Evolutionary conservation across 1,140 invertebrate genomes (phyloP).

Genomic region (Neotoxoptera formosana): DNA sequence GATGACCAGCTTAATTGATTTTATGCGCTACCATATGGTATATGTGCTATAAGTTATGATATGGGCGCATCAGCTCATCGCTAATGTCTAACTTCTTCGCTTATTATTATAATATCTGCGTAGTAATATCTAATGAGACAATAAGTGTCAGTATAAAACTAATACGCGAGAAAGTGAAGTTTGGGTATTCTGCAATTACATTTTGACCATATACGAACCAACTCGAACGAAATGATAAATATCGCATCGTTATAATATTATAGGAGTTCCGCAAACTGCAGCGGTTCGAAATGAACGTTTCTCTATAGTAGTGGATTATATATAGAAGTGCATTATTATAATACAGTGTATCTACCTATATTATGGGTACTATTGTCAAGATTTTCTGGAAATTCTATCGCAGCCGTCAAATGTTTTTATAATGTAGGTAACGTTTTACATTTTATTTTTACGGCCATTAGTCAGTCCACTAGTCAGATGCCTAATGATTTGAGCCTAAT

Average conservation of each 20-base stretch:
- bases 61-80: not conserved
- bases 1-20: not conserved
- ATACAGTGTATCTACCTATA: not conserved
- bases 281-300: not conserved
- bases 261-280: not conserved
- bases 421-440: not conserved
- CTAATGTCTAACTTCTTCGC: not conserved
- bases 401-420: slow-evolving; percentile 6
- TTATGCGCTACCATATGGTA: not conserved
- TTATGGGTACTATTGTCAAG: not conserved
- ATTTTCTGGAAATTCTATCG: not conserved
- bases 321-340: not conserved
- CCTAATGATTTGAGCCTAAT: not conserved
- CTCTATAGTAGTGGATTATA: too few species aligned
- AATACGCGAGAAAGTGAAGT: not conserved
- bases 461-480: not conserved
- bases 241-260: not conserved
- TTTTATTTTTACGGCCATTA: not conserved
- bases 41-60: not conserved
- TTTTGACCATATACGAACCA: not conserved
- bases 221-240: not conserved
- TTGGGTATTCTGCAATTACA: not conserved
- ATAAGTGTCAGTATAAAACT: not conserved
- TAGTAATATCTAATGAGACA: not conserved
- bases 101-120: not conserved